A percentile compares a stretch with the other conserved stretches of the same genome.
Conservation (phyloP, 2,113 vertebrate species). For the Pseudopodoces humilis region DNA sequence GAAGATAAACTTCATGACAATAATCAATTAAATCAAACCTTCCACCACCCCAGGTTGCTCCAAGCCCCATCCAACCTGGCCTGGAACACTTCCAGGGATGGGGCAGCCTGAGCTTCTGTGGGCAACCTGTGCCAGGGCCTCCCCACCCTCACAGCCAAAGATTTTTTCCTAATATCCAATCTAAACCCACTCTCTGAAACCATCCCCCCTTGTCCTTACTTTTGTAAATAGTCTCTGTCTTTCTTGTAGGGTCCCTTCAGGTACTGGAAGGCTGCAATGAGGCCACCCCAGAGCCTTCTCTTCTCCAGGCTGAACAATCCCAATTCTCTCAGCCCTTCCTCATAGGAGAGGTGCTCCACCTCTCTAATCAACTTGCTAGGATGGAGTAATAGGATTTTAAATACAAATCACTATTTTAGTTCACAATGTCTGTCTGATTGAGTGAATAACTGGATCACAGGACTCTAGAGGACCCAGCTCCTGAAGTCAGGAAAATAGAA, state of each 20-base stretch:
- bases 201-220: neutral
- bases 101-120: neutral
- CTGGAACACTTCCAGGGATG: neutral
- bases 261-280: neutral
- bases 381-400: neutral
- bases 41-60: neutral
- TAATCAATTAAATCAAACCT: neutral
- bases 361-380: neutral
- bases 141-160: accelerated
- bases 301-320: neutral
- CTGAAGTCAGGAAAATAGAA: neutral
- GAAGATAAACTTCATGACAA: neutral
- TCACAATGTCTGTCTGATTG: neutral
- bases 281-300: neutral
- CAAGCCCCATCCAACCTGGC: accelerated
- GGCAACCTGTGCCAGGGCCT: neutral
- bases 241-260: neutral
- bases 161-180: neutral
- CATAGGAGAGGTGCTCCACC: neutral
- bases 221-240: neutral
- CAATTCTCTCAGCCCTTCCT: neutral
- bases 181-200: neutral
- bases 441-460: neutral
- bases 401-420: neutral
- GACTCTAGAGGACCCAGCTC: neutral